Conservation (phyloP, 2,888 invertebrate species). For the Pachydiplax longipennis region DNA sequence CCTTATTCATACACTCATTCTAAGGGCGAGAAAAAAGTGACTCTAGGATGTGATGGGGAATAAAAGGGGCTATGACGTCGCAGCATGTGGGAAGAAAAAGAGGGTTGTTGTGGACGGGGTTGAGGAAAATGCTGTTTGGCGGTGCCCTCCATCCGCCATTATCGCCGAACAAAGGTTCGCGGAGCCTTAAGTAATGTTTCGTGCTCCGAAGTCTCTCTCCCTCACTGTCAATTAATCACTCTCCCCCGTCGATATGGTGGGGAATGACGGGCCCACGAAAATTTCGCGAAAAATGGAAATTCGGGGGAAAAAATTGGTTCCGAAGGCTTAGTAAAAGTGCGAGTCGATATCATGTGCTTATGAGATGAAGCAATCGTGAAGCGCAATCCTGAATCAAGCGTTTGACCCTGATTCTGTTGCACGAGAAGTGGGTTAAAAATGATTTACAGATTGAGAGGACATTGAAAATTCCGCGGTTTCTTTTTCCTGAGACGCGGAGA, state of each 20-base stretch:
- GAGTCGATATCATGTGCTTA: background rate
- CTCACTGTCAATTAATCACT: slow-evolving; percentile 22
- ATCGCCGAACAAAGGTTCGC: slow-evolving; percentile 37
- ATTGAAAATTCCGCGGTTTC: too few relatives aligned
- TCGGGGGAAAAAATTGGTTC: background rate
- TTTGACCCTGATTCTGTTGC: too few relatives aligned
- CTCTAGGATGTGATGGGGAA: background rate
- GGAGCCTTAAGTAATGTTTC: slow-evolving; percentile 41
- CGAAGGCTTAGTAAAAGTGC: background rate
- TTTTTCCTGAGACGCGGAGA: too few relatives aligned
- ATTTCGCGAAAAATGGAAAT: slow-evolving; percentile 28
- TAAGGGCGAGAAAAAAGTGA: background rate
- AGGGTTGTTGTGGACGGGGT: background rate
- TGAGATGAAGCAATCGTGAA: background rate
- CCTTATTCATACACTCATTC: background rate
- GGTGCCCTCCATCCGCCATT: slow-evolving; percentile 4
- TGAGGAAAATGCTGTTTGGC: background rate
- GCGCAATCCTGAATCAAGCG: too few relatives aligned
- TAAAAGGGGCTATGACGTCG: background rate
- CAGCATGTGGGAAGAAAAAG: background rate
- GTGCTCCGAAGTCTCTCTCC: slow-evolving; percentile 8
- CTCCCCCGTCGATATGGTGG: background rate
- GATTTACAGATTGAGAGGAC: too few relatives aligned
- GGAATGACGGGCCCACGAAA: background rate
- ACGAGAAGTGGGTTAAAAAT: too few relatives aligned